These are phyloP conservation scores for Calameuta filiformis DNA, from an alignment of 2,888 invertebrate species.

Conservation along the genomic window DNA sequence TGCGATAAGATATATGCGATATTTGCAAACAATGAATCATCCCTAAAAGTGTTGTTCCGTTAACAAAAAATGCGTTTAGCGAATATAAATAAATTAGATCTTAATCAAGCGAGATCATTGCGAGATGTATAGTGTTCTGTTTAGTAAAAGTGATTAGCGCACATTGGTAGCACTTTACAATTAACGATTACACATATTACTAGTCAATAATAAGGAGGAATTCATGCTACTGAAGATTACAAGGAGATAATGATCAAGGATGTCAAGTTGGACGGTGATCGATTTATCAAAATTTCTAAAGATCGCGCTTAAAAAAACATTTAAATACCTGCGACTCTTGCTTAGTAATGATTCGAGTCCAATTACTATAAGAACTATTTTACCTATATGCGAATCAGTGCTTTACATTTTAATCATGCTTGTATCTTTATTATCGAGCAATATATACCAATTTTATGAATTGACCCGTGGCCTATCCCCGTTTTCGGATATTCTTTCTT, in stretches of 20 bases:
- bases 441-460: constrained; percentile 31
- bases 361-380: constrained; percentile 23
- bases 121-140: not conserved
- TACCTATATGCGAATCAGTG: constrained; percentile 19
- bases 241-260: not conserved
- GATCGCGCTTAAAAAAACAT: too few relatives aligned
- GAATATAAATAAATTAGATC: not conserved
- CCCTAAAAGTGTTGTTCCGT: too few relatives aligned
- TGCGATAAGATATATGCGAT: not conserved
- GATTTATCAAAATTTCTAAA: not conserved
- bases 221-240: not conserved
- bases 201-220: constrained; percentile 16
- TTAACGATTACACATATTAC: constrained; percentile 13
- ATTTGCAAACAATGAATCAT: not conserved
- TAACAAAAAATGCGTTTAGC: too few relatives aligned
- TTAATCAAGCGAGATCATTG: not conserved
- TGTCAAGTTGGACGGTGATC: not conserved
- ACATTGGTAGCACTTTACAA: constrained; percentile 16
- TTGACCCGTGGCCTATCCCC: not conserved
- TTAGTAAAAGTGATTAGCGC: constrained; percentile 11
- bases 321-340: not conserved
- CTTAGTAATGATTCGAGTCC: constrained; percentile 7
- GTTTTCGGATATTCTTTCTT: too few relatives aligned
- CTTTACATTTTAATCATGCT: constrained; percentile 29
- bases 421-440: constrained; percentile 30